A percentile compares a stretch with the other conserved stretches of the same genome.
These are phyloP conservation scores for Scaptomyza polygonia DNA, from an alignment of 2,888 invertebrate genomes.

Conservation along the genomic window DNA sequence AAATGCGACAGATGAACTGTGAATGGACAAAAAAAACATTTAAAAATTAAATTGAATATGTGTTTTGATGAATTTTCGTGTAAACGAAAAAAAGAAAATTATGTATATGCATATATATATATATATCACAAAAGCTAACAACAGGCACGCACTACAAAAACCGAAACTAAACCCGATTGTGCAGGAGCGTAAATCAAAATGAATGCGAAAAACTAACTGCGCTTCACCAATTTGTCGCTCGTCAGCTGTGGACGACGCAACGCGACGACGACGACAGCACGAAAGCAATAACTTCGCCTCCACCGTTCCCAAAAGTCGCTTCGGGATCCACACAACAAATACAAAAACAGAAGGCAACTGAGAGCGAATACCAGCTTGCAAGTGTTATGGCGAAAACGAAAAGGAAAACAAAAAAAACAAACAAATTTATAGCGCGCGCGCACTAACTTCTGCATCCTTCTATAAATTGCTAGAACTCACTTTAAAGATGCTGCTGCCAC, in stretches of 20 bases:
- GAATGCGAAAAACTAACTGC: slow-evolving; percentile 39
- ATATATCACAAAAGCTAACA: background rate
- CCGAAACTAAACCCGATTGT: slow-evolving; percentile 3
- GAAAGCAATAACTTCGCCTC: slow-evolving; percentile 11
- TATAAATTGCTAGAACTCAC: background rate
- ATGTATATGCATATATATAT: background rate
- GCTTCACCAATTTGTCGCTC: slow-evolving; percentile 31
- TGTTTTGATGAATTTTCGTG: background rate
- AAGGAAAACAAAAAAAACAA: slow-evolving; percentile 2
- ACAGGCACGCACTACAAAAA: background rate
- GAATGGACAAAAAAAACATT: slow-evolving; percentile 1
- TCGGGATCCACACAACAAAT: slow-evolving; percentile 30
- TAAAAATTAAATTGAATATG: slow-evolving; percentile 1
- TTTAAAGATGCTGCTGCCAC: background rate
- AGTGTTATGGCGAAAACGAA: slow-evolving; percentile 11
- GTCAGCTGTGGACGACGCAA: slow-evolving; percentile 45
- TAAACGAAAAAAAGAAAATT: background rate
- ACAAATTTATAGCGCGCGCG: slow-evolving; percentile 15
- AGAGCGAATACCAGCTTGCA: slow-evolving; percentile 29
- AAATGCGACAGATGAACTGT: slow-evolving; percentile 37
- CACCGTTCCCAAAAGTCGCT: slow-evolving; percentile 25
- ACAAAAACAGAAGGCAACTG: slow-evolving; percentile 39
- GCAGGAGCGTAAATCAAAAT: slow-evolving; percentile 17
- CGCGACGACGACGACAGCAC: slow-evolving; percentile 6
- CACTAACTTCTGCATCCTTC: background rate